Conservation (phyloP, 92 coral and sea anemone species). For the Metridium senile region DNA sequence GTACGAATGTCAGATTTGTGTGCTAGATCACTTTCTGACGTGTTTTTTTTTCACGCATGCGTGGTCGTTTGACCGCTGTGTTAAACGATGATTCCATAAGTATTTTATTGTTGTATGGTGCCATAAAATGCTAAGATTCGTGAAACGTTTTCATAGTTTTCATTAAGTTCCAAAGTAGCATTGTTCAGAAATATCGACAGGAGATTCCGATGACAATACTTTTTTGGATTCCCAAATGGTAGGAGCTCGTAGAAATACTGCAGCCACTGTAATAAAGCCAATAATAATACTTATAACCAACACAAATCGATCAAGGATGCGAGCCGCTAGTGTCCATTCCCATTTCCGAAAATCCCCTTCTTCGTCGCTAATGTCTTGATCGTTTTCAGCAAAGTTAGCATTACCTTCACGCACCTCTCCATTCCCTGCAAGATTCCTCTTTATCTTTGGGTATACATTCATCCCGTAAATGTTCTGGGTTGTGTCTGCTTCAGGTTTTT, state of each 20-base stretch:
- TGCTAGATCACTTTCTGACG: too few relatives aligned
- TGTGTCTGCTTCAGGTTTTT: slow-evolving; percentile 3
- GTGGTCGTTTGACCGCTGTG: too few relatives aligned
- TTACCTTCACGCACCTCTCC: neutral
- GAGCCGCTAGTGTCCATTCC: slow-evolving; percentile 90
- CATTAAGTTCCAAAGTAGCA: neutral
- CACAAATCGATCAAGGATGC: slow-evolving; percentile 80
- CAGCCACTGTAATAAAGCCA: slow-evolving; percentile 58
- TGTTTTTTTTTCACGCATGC: too few relatives aligned
- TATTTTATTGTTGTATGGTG: too few relatives aligned
- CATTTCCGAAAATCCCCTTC: slow-evolving; percentile 49
- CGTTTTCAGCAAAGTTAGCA: neutral
- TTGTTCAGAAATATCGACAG: neutral
- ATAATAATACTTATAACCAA: slow-evolving; percentile 58
- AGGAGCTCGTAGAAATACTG: slow-evolving; percentile 76
- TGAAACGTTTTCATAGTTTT: too few relatives aligned
- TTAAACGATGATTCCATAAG: too few relatives aligned
- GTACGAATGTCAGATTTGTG: too few relatives aligned
- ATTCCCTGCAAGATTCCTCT: neutral
- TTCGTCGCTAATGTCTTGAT: slow-evolving; percentile 10
- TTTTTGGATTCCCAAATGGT: slow-evolving; percentile 31
- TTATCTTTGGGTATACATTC: neutral
- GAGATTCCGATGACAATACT: neutral
- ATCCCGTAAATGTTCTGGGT: slow-evolving; percentile 4
- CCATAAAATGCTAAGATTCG: too few relatives aligned